phyloP scores from a whole-genome alignment of 2,888 invertebrate species.

The Marasmarcha lunaedactyla region DNA sequence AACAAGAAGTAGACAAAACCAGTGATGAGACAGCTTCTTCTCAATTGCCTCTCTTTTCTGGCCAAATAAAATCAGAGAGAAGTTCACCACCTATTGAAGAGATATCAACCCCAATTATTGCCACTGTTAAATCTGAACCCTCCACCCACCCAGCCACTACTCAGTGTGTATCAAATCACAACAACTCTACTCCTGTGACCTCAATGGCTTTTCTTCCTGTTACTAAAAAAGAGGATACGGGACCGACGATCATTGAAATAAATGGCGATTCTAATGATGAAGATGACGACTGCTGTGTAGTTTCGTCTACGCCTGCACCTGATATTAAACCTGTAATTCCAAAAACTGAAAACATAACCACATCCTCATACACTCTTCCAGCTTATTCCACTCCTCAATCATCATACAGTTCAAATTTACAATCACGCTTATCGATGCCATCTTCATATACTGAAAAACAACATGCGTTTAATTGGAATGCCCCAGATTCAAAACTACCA shows the following conservation, averaged over 20 bases:
- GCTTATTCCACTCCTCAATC: slow-evolving; percentile 20
- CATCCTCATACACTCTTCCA: slow-evolving; percentile 28
- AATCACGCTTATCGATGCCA: slow-evolving; percentile 25
- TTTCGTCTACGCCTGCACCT: slow-evolving; percentile 54
- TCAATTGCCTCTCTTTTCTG: slow-evolving; percentile 35
- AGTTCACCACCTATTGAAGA: slow-evolving; percentile 32
- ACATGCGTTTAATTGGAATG: slow-evolving; percentile 61
- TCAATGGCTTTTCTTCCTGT: too few species aligned
- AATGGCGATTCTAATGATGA: slow-evolving; percentile 62
- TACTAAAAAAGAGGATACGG: slow-evolving; percentile 42
- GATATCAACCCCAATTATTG: slow-evolving; percentile 32
- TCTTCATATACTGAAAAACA: slow-evolving; percentile 52
- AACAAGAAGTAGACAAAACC: slow-evolving; percentile 37
- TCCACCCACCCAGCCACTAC: not conserved
- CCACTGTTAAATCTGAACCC: slow-evolving; percentile 45
- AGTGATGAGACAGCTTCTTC: slow-evolving; percentile 20
- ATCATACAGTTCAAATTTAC: slow-evolving; percentile 24
- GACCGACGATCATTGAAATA: slow-evolving; percentile 51
- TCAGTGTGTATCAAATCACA: not conserved
- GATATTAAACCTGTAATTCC: slow-evolving; percentile 50
- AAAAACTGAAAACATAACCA: slow-evolving; percentile 38
- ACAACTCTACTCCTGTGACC: slow-evolving; percentile 22
- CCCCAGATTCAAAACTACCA: slow-evolving; percentile 54
- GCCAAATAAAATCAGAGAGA: slow-evolving; percentile 49
- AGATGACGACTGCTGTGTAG: slow-evolving; percentile 61